phyloP scores from a whole-genome alignment of 1,140 invertebrate genomes.

The Ostrea edulis region DNA sequence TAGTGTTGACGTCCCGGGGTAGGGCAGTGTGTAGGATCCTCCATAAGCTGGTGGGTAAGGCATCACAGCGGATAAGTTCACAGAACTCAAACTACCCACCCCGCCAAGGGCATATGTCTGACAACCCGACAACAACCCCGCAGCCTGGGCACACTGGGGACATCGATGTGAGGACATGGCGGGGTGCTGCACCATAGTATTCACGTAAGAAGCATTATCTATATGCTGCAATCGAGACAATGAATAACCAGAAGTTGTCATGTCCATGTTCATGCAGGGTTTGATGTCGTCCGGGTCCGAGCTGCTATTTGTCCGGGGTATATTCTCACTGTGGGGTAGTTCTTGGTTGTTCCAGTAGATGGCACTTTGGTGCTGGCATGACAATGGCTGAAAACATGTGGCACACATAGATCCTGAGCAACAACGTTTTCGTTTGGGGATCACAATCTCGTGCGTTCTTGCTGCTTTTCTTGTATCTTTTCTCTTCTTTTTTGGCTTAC shows the following conservation, averaged over 20 bases:
- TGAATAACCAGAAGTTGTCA: neutral
- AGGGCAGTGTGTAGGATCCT: constrained; percentile 40
- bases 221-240: constrained; percentile 42
- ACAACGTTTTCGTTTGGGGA: constrained; percentile 31
- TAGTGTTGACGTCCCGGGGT: constrained; percentile 40
- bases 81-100: constrained; percentile 44
- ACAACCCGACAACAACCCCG: constrained; percentile 25
- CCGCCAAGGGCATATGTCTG: constrained; percentile 49
- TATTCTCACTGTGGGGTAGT: neutral
- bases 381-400: constrained; percentile 42
- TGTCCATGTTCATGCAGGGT: constrained; percentile 16
- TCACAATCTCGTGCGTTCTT: constrained; percentile 38
- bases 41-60: constrained; percentile 48
- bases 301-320: neutral
- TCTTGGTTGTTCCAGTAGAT: constrained; percentile 30
- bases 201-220: constrained; percentile 46
- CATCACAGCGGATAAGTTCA: constrained; percentile 28
- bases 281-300: neutral
- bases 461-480: constrained; percentile 37
- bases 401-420: constrained; percentile 40
- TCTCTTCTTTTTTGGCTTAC: constrained; percentile 40
- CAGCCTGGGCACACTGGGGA: constrained; percentile 43
- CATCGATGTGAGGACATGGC: constrained; percentile 22
- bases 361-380: neutral
- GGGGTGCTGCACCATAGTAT: constrained; percentile 36